A percentile compares a stretch with the other conserved stretches of the same genome.
Conservation (phyloP, 1,140 invertebrate species). For the Monochamus saltuarius region DNA sequence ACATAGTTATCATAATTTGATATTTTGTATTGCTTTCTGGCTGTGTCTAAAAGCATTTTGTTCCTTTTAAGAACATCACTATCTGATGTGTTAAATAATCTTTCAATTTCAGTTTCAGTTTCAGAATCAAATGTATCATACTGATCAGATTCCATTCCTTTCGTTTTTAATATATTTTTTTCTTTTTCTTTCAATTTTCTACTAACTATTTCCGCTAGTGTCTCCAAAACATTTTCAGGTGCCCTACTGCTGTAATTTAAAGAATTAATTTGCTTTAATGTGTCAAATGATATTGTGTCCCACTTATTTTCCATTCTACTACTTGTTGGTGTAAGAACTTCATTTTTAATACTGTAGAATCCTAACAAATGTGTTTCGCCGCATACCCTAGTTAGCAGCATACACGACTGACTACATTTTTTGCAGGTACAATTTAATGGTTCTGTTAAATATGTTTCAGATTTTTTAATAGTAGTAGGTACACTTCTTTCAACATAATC, state of each 20-base stretch:
- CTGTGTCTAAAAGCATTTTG: slow-evolving; percentile 14
- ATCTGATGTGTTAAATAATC: slow-evolving; percentile 12
- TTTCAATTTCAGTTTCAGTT: slow-evolving; percentile 28
- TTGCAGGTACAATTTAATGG: too few relatives aligned
- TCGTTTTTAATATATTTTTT: background rate
- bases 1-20: background rate
- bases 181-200: slow-evolving; percentile 9
- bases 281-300: slow-evolving; percentile 1
- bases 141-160: background rate
- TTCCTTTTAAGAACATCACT: slow-evolving; percentile 22
- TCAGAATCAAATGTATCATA: slow-evolving; percentile 23
- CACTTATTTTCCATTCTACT: slow-evolving; percentile 11
- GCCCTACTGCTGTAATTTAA: background rate
- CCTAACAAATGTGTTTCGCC: slow-evolving; percentile 24
- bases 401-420: background rate
- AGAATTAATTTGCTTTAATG: background rate
- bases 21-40: slow-evolving; percentile 10
- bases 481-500: too few relatives aligned
- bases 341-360: slow-evolving; percentile 29
- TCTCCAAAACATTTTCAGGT: slow-evolving; percentile 9
- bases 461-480: background rate
- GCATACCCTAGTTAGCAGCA: background rate
- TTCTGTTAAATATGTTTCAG: background rate
- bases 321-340: slow-evolving; percentile 4
- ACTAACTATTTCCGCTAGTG: slow-evolving; percentile 7